These are phyloP conservation scores for Gallinago paraguaiae DNA, from an alignment of 2,113 vertebrate genomes.

Conservation along the genomic window DNA sequence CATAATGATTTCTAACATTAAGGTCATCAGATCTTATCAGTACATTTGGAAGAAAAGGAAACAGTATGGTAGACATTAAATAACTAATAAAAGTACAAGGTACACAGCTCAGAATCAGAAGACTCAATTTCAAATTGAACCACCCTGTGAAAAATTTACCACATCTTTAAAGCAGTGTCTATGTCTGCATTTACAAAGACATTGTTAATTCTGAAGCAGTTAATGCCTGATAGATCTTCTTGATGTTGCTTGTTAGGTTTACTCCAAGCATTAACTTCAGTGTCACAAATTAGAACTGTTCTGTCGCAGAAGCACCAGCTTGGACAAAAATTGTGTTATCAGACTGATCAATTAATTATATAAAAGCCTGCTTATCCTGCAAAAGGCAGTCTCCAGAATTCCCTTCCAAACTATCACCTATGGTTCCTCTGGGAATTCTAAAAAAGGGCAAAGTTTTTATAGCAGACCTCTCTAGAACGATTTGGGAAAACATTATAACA, in stretches of 20 bases:
- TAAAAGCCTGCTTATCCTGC: neutral
- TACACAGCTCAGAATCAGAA: neutral
- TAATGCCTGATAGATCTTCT: neutral
- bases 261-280: neutral
- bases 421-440: neutral
- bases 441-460: neutral
- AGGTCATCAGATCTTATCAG: neutral
- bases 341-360: neutral
- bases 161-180: neutral
- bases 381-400: neutral
- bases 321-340: neutral
- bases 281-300: neutral
- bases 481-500: neutral
- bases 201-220: neutral
- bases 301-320: neutral
- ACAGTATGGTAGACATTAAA: neutral
- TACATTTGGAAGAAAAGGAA: neutral
- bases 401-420: neutral
- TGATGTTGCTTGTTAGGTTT: neutral
- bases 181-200: neutral
- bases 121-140: neutral
- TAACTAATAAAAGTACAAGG: neutral
- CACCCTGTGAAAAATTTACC: neutral
- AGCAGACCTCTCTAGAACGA: neutral
- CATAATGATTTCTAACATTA: neutral